A percentile compares a stretch with the other conserved stretches of the same genome.
Evolutionary conservation across 2,888 invertebrate species (phyloP).

Genomic region (Auanema freiburgensis): DNA sequence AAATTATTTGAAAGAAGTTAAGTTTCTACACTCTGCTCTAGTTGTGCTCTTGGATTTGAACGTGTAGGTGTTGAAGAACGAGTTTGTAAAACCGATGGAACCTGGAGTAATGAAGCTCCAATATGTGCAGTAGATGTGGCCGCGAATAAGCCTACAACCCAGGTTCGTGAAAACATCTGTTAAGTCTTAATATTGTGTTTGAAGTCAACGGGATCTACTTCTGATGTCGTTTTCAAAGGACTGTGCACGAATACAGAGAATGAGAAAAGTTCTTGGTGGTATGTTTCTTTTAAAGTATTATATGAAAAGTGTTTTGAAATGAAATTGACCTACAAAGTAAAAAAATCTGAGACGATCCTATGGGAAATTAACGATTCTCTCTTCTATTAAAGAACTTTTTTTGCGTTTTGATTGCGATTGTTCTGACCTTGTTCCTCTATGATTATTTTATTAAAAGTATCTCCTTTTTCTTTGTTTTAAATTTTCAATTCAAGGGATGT

Average conservation of each 20-base stretch:
- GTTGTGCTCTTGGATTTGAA: constrained; percentile 85
- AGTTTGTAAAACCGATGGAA: constrained; percentile 65
- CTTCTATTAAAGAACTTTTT: too few species aligned
- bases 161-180: constrained; percentile 12
- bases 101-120: constrained; percentile 47
- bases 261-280: constrained; percentile 42
- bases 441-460: too few species aligned
- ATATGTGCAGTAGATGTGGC: constrained; percentile 57
- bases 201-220: constrained; percentile 39
- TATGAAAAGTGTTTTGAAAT: too few species aligned
- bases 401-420: too few species aligned
- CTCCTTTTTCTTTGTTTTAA: too few species aligned
- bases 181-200: constrained; percentile 1
- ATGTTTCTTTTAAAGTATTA: constrained; percentile 5
- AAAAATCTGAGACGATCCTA: too few species aligned
- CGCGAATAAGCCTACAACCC: constrained; percentile 43
- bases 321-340: too few species aligned
- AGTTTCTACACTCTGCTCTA: constrained; percentile 70
- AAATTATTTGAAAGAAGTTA: neutral
- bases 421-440: too few species aligned
- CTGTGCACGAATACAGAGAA: constrained; percentile 40
- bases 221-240: constrained; percentile 28
- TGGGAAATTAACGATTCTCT: too few species aligned
- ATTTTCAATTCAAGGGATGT: constrained; percentile 33
- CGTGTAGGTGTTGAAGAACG: constrained; percentile 83